Conservation (phyloP, 2,888 invertebrate genomes). For the Calliphora vomitoria region DNA sequence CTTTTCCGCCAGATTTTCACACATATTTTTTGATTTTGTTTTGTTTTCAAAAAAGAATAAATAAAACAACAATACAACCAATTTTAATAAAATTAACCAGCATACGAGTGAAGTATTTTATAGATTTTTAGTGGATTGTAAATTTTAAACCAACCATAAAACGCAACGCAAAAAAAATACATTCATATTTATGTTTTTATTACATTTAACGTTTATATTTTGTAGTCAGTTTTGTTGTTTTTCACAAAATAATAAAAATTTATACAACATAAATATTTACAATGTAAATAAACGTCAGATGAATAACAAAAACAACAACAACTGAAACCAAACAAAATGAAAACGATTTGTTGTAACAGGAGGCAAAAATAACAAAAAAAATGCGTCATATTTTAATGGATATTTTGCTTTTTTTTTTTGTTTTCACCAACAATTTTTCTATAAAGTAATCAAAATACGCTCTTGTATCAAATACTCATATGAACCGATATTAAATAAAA, state of each 20-base stretch:
- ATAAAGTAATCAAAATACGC: conserved; percentile 23
- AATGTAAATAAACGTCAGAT: conserved; percentile 60
- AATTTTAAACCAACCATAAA: conserved; percentile 61
- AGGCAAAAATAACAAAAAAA: conserved; percentile 12
- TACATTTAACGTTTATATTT: conserved; percentile 61
- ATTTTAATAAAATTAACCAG: conserved; percentile 50
- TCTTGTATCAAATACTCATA: neutral
- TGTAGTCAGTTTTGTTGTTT: conserved; percentile 25
- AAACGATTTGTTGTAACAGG: conserved; percentile 19
- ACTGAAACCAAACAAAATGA: neutral
- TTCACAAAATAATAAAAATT: conserved; percentile 60
- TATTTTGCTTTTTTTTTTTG: conserved; percentile 15
- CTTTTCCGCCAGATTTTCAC: conserved; percentile 48
- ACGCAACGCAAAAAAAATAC: conserved; percentile 30
- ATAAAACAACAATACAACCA: conserved; percentile 22
- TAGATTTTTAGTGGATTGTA: conserved; percentile 60
- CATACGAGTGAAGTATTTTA: conserved; percentile 27
- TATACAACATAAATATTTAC: conserved; percentile 70
- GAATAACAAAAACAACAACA: conserved; percentile 16
- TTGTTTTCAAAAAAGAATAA: neutral
- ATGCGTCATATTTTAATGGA: conserved; percentile 43
- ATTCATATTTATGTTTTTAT: conserved; percentile 61
- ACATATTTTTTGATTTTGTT: conserved; percentile 1
- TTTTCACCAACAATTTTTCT: conserved; percentile 7
- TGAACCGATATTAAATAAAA: neutral